phyloP scores from a whole-genome alignment of 1,140 invertebrate genomes.

The Atta texana region DNA sequence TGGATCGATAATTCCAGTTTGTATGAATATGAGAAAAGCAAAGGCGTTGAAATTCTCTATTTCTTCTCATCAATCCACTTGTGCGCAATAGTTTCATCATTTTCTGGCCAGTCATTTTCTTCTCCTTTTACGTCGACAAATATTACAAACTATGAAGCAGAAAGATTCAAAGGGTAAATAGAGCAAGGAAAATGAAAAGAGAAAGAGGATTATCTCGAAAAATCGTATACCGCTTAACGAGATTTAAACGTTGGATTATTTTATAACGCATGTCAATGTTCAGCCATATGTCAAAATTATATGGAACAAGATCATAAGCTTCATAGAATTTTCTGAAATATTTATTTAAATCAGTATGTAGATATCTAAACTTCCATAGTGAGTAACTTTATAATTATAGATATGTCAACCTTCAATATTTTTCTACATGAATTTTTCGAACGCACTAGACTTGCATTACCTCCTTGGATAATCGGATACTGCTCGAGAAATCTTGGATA shows the following conservation, averaged over 20 bases:
- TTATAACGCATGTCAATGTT: slow-evolving; percentile 27
- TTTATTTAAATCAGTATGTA: neutral
- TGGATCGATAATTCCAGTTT: slow-evolving; percentile 29
- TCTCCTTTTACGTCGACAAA: neutral
- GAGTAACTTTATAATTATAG: neutral
- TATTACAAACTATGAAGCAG: neutral
- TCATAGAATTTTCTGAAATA: neutral
- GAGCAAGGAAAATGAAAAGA: neutral
- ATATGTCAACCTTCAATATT: neutral
- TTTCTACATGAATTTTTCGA: neutral
- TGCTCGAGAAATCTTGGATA: slow-evolving; percentile 29
- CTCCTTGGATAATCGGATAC: slow-evolving; percentile 17
- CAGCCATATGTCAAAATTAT: slow-evolving; percentile 32
- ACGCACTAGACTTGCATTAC: neutral
- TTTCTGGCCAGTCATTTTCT: neutral
- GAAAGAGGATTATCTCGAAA: neutral
- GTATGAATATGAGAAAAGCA: neutral
- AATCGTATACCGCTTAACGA: slow-evolving; percentile 34
- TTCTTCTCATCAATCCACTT: slow-evolving; percentile 27
- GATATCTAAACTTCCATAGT: neutral
- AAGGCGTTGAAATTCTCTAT: neutral
- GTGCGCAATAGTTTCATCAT: slow-evolving; percentile 19
- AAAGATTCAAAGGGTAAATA: slow-evolving; percentile 17
- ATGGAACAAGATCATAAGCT: neutral
- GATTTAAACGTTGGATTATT: slow-evolving; percentile 32